Percentiles rank a stretch among this genome's conserved stretches.
Evolutionary conservation across 1,140 invertebrate genomes (phyloP).

Genomic region (Macrosteles quadrilineatus): DNA sequence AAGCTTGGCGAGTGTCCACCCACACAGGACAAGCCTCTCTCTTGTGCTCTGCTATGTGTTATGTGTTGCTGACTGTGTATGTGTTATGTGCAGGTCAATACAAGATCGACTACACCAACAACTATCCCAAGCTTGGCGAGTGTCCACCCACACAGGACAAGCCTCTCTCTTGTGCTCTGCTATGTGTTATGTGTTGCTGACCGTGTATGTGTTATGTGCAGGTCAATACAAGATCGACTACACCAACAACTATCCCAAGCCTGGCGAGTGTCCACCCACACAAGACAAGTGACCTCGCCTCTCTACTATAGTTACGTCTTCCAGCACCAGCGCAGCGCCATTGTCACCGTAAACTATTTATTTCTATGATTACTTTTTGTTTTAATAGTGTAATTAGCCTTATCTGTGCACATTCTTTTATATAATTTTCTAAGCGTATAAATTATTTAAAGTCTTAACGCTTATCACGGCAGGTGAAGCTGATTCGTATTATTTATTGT

Average conservation of each 20-base stretch:
- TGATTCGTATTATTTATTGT: constrained; percentile 3
- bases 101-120: too few relatives aligned
- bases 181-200: too few relatives aligned
- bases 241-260: constrained; percentile 27
- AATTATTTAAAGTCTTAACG: constrained; percentile 10
- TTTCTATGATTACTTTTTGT: not conserved
- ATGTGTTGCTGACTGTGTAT: too few relatives aligned
- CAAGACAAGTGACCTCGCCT: constrained; percentile 34
- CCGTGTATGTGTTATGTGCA: not conserved
- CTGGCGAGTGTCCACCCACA: constrained; percentile 25
- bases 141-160: too few relatives aligned
- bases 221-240: constrained; percentile 36
- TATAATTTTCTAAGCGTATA: constrained; percentile 8
- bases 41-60: not conserved
- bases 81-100: too few relatives aligned
- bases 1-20: too few relatives aligned
- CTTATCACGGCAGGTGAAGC: not conserved
- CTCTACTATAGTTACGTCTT: not conserved
- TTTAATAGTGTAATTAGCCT: constrained; percentile 3
- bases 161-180: not conserved
- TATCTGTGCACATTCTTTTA: constrained; percentile 10
- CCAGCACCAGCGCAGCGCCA: not conserved
- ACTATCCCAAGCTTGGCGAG: too few relatives aligned
- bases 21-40: too few relatives aligned
- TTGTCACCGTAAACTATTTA: not conserved